phyloP scores from a whole-genome alignment of 2,113 vertebrate genomes.

The Syrrhaptes paradoxus region DNA sequence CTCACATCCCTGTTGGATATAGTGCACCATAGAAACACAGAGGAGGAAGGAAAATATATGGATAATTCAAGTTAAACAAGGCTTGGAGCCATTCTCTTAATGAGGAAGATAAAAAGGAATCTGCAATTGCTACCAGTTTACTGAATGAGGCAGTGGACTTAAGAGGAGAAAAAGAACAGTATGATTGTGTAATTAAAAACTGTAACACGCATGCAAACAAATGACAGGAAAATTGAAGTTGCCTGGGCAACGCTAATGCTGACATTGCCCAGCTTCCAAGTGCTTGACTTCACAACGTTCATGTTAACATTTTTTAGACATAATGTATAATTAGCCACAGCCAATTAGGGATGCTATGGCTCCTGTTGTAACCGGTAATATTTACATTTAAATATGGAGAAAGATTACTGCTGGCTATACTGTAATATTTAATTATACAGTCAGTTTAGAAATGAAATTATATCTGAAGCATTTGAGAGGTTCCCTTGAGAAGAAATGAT shows the following conservation, averaged over 20 bases:
- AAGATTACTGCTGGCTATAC: slow-evolving; percentile 20
- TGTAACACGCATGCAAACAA: not conserved
- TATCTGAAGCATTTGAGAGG: slow-evolving; percentile 30
- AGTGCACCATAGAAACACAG: not conserved
- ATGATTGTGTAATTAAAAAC: not conserved
- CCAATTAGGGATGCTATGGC: not conserved
- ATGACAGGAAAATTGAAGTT: not conserved
- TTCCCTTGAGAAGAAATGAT: slow-evolving; percentile 42
- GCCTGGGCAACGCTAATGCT: not conserved
- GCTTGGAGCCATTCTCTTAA: not conserved
- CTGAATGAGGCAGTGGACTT: not conserved
- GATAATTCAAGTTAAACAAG: not conserved
- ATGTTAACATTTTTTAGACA: not conserved
- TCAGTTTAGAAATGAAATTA: slow-evolving; percentile 49
- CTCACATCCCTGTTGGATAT: not conserved
- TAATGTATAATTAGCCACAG: not conserved
- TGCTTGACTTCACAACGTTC: not conserved
- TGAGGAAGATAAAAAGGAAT: slow-evolving; percentile 34
- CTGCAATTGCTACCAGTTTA: not conserved
- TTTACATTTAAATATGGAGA: slow-evolving; percentile 40
- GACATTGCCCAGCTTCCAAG: not conserved
- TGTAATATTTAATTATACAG: slow-evolving; percentile 58
- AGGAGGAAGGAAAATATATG: not conserved
- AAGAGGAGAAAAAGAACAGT: not conserved
- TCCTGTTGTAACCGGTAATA: slow-evolving; percentile 9